Evolutionary conservation across 2,888 invertebrate genomes (phyloP).

Genomic region (Chrysopilus asiliformis): DNA sequence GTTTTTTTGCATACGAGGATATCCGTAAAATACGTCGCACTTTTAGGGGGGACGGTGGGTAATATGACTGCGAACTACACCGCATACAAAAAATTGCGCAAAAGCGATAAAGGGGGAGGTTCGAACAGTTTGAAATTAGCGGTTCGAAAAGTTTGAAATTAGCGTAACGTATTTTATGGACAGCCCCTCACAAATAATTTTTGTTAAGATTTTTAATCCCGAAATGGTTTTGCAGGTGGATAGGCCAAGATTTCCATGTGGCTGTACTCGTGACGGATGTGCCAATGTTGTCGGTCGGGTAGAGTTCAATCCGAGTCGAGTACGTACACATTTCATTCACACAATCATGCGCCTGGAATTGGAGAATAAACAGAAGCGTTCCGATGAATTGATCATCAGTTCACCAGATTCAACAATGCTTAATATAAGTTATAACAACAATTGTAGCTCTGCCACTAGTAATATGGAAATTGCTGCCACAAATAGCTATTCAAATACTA

Average conservation of each 20-base stretch:
- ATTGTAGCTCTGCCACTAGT: neutral
- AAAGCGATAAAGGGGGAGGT: too few species aligned
- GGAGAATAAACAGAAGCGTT: conserved; percentile 64
- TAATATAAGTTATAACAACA: conserved; percentile 15
- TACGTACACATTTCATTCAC: conserved; percentile 92
- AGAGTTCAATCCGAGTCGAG: conserved; percentile 91
- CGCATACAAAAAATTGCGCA: too few species aligned
- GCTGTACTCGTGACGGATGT: conserved; percentile 89
- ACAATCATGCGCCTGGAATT: conserved; percentile 86
- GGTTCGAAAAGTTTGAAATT: too few species aligned
- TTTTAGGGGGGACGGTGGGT: neutral
- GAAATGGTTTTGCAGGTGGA: conserved; percentile 50
- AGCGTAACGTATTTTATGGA: too few species aligned
- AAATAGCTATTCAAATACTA: neutral
- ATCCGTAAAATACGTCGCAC: too few species aligned
- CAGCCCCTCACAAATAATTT: neutral
- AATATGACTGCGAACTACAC: neutral
- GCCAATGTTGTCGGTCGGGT: conserved; percentile 84
- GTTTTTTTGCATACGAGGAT: neutral
- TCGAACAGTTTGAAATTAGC: too few species aligned
- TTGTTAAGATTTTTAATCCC: neutral
- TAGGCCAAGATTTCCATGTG: conserved; percentile 90
- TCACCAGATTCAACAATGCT: conserved; percentile 5
- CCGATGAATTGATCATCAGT: conserved; percentile 8
- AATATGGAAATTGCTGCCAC: conserved; percentile 1